Base-by-base conservation (phyloP, 2,888 invertebrate species). In the Mystacides longicornis region DNA sequence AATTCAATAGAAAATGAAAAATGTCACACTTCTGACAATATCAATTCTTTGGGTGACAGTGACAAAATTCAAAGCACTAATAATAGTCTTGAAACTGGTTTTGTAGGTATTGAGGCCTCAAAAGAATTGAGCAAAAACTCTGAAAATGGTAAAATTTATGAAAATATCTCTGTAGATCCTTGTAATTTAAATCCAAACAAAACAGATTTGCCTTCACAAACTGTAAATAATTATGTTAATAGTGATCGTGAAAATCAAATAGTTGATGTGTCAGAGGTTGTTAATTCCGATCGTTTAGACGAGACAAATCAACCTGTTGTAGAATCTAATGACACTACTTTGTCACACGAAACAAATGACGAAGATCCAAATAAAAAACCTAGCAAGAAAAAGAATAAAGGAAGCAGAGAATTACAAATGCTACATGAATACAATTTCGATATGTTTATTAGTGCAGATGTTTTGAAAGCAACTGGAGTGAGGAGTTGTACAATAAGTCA, bases 401-500 rank as follows among this genome's bases (percentile, higher is more conserved):
- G 71, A 31, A 64, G 70, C 33, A 75, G 75, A 53, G 86, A 86
- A 64, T 65, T 87, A 49, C 78, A 82, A 63, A 75, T 77, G 67
- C 70, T 87, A 1, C 86, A 86, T 62, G 82, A 83, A 59, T 85
- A 86, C 62, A 81, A 86, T 43, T 79, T 82, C 63, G 85, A 86
- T 64, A 85, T 85, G 81, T 84, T 84, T 64, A 81, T 84, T 52
- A 76, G 79, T 61, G 79, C 83, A 60, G 83, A 80, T 23, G 79
- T 85, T 1, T 67, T 80, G 23, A 74, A 81, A 51, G 78, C 82
- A 14, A 81, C 81, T 2, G 85, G 85, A 11, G 78, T 82, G 64
- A 71, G 86, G 61, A 80, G 80, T 75, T 86, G 85, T 65, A 78
- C 82, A 49, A 65, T 81, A 53, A 73, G 80, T 23, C 81, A 80